Base-by-base conservation (phyloP, 2,888 invertebrate genomes). In the Drosophila mimetica region DNA sequence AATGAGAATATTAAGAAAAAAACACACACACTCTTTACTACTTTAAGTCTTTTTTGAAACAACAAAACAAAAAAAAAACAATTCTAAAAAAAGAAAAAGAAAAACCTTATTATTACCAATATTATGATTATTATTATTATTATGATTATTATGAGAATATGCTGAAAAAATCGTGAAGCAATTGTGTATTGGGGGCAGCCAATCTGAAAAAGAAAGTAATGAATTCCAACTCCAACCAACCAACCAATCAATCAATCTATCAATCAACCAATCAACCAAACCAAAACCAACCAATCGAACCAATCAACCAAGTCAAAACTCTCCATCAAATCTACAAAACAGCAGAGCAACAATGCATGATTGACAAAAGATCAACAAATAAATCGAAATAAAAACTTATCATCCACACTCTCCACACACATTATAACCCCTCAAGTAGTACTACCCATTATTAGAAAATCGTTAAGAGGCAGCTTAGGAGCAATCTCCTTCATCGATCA, bases 101-200 rank as follows among this genome's bases (percentile, higher is more conserved):
- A 77, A 66, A 69, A 76, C 60, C 60, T 61, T 64, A 65, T 59
- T 67, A 75, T 67, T 54, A 74, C 59, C 63, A 80, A 65, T 69
- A 79, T 77, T 48, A 80, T 80, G 61, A 79, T 78, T 76, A 84
- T 65, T 58, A 69, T 71, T 71, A 64, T 65, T 53, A 73, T 66
- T 74, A 74, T 73, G 37, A 74, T 71, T 55, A 71, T 71, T 52
- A 73, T 80, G 79, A 81, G 79, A 82, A 77, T 79, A 85, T 82
- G 82, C 86, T 83, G 88, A 90, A 88, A 89, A 91, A 91, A 91
- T 89, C 91, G 91, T 91, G 91, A 91, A 91, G 91, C 91, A 91
- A 91, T 91, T 91, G 91, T 91, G 91, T 91, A 91, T 90, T 90
- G 91, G 91, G 91, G 91, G 89, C 91, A 91, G 91, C 91, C 91